Base-by-base conservation (phyloP, 2,113 vertebrate genomes). In the Phyllopteryx taeniolatus region DNA sequence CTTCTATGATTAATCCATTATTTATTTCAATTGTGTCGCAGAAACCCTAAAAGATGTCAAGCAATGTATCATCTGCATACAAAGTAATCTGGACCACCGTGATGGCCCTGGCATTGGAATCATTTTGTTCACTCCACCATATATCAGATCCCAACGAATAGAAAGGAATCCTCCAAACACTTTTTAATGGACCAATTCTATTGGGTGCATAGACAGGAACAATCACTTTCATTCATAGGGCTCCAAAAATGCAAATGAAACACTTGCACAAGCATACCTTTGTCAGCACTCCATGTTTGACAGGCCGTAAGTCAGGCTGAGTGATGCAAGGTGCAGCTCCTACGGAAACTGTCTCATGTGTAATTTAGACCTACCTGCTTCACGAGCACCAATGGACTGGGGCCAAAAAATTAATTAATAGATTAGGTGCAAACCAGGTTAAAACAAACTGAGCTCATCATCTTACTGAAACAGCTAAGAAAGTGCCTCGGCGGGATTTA, bases 231-330 rank as follows among this genome's bases (percentile, higher is more conserved):
- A 89, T 89, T 93, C 90, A 92, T 71, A 68, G 65, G 42, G 73
- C 75, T 91, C 87, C 90, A 90, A 70, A 91, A 85, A 92, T 92
- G 88, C 85, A 71, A 91, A 93, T 92, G 83, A 85, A 80, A 79
- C 79, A 87, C 86, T 83, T 87, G 90, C 87, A 88, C 83, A 90
- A 79, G 78, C 80, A 75, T 78, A 79, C 76, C 73, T 73, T 82
- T 88, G 87, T 85, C 84, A 83, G 75, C 60, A 75, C 81, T 54
- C 71, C 73, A 77, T 82, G 82, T 83, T 73, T 69, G 63, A 59
- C 84, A 81, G 51, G 76, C 70, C 72, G 63, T 79, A 76, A 79
- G 57, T 81, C 74, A 73, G 57, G 67, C 71, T 67, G 81, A 76
- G 74, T 67, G 46, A 82, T 76, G 51, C 72, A 84, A 85, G 84